phyloP scores from a whole-genome alignment of 2,113 vertebrate genomes.

The Phaethornis superciliosus region DNA sequence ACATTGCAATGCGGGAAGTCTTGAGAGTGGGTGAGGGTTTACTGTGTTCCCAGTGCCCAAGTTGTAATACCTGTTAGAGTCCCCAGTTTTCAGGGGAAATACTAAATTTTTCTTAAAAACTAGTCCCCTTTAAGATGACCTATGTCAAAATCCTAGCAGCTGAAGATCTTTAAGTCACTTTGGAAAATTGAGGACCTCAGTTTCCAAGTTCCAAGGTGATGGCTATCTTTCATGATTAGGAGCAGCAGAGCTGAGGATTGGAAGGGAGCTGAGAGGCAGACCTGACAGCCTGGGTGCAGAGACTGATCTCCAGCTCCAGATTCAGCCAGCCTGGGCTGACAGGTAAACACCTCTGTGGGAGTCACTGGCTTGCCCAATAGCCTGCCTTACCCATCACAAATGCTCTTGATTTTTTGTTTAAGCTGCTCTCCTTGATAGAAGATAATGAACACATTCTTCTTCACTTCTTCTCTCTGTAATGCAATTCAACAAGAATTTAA shows the following conservation, averaged over 20 bases:
- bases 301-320: neutral
- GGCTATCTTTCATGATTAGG: neutral
- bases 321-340: neutral
- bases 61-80: too few species aligned
- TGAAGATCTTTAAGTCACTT: neutral
- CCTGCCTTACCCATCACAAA: constrained; percentile 81
- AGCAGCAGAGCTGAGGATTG: neutral
- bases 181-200: neutral
- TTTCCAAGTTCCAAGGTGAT: neutral
- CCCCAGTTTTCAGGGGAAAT: neutral
- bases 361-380: neutral
- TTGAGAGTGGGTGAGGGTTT: neutral
- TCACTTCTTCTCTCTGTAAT: constrained; percentile 81
- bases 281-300: neutral
- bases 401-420: constrained; percentile 82
- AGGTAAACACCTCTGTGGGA: neutral
- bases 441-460: constrained; percentile 85
- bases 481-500: constrained; percentile 19
- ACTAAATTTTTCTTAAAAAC: neutral
- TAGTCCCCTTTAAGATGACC: neutral
- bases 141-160: neutral
- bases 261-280: neutral
- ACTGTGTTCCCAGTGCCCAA: neutral
- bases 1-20: neutral
- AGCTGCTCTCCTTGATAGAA: constrained; percentile 87